Percentiles rank a stretch among this genome's conserved stretches.
phyloP scores from a whole-genome alignment of 2,113 vertebrate species.

The Myrmophylax atrothorax region DNA sequence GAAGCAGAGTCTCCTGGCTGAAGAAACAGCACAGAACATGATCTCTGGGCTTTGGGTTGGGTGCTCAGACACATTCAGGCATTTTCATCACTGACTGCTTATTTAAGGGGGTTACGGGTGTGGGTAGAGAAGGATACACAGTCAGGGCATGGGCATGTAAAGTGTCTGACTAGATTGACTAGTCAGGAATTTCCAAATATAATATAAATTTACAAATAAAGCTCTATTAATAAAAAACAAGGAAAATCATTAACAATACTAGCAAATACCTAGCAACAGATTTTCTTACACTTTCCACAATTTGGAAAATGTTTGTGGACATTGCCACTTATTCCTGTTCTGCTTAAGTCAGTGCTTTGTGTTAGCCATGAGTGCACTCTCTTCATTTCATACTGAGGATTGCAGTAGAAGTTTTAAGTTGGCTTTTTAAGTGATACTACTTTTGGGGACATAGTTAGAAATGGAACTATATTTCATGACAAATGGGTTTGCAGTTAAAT shows the following conservation, averaged over 20 bases:
- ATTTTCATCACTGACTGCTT: background rate
- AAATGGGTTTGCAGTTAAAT: background rate
- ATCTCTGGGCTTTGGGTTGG: accelerated
- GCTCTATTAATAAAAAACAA: background rate
- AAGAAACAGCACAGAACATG: background rate
- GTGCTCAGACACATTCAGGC: accelerated
- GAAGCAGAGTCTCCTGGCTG: background rate
- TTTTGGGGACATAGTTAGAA: background rate
- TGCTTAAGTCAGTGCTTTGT: background rate
- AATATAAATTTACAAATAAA: background rate
- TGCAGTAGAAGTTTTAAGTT: background rate
- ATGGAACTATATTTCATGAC: background rate
- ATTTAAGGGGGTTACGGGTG: background rate
- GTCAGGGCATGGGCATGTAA: background rate
- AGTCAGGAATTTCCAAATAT: background rate
- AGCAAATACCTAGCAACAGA: background rate
- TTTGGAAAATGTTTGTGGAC: background rate
- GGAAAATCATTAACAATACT: background rate
- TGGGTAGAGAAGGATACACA: background rate
- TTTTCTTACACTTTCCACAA: background rate
- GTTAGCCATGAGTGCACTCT: background rate
- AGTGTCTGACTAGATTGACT: background rate
- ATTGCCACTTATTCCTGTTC: background rate
- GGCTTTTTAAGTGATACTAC: background rate
- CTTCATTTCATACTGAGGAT: background rate